These are phyloP conservation scores for Nasua narica DNA, from an alignment of 2,797 vertebrate species.

Conservation along the genomic window DNA sequence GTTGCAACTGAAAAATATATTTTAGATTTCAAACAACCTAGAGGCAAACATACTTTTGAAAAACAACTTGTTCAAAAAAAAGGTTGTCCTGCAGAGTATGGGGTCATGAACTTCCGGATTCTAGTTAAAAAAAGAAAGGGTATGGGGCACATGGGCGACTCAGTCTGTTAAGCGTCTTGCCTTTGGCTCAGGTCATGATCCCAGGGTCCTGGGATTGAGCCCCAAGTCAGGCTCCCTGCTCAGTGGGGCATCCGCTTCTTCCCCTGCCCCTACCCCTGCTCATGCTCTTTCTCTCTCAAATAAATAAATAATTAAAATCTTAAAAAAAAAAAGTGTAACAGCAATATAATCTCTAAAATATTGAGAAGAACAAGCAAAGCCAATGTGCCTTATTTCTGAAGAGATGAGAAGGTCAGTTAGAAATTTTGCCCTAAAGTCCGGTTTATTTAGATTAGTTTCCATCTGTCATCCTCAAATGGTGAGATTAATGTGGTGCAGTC, in stretches of 20 bases:
- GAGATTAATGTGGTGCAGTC: not conserved
- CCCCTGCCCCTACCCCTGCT: too few species aligned
- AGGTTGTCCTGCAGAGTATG: not conserved
- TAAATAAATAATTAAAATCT: not conserved
- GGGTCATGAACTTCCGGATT: not conserved
- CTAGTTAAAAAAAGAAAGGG: not conserved
- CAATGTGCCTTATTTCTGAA: not conserved
- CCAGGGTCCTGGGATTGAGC: too few species aligned
- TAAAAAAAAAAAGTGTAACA: not conserved
- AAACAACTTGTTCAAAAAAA: conserved; percentile 14
- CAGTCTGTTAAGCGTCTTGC: too few species aligned
- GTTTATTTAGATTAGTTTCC: not conserved
- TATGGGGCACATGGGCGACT: not conserved
- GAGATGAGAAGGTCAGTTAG: not conserved
- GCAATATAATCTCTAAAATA: not conserved
- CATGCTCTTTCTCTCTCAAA: not conserved
- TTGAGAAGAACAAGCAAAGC: not conserved
- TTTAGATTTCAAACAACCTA: not conserved
- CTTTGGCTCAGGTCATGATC: too few species aligned
- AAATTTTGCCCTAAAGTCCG: not conserved
- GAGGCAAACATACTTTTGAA: not conserved
- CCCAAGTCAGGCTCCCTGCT: too few species aligned
- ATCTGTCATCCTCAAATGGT: not conserved
- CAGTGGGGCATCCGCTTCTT: too few species aligned
- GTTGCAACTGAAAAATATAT: not conserved